Percentiles rank a stretch among this genome's conserved stretches.
phyloP scores from a whole-genome alignment of 92 coral and sea anemone species.

The Heliopora coerulea region DNA sequence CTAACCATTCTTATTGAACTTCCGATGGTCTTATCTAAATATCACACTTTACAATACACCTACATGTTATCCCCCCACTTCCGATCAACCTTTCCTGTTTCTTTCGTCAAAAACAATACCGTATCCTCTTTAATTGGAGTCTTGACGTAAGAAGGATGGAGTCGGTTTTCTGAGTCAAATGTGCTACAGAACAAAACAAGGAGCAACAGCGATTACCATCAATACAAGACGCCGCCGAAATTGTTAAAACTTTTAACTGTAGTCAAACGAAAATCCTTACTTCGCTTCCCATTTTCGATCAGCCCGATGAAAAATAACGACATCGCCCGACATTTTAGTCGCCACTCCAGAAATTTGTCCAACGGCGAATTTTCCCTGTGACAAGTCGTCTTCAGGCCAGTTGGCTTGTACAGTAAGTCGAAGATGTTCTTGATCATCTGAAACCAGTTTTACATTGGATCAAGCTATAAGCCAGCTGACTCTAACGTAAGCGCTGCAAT shows the following conservation, averaged over 20 bases:
- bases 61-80: conserved; percentile 82
- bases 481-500: too few species aligned
- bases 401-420: conserved; percentile 46
- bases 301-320: conserved; percentile 87
- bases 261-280: conserved; percentile 58
- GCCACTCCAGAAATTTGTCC: conserved; percentile 93
- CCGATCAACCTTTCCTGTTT: conserved; percentile 64
- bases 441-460: neutral
- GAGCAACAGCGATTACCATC: too few species aligned
- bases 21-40: too few species aligned
- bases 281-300: conserved; percentile 65
- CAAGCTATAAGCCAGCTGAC: too few species aligned
- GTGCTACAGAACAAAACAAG: conserved; percentile 59
- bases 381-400: conserved; percentile 62
- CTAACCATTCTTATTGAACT: too few species aligned
- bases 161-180: conserved; percentile 63
- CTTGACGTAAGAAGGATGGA: conserved; percentile 46
- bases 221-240: too few species aligned
- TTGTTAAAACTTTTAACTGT: too few species aligned
- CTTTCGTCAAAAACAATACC: conserved; percentile 63
- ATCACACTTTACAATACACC: conserved; percentile 43
- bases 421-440: neutral
- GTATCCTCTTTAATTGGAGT: conserved; percentile 69
- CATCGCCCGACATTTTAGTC: conserved; percentile 64
- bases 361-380: conserved; percentile 37